Conservation (phyloP, 2,888 invertebrate genomes). For the Diaprepes abbreviatus region DNA sequence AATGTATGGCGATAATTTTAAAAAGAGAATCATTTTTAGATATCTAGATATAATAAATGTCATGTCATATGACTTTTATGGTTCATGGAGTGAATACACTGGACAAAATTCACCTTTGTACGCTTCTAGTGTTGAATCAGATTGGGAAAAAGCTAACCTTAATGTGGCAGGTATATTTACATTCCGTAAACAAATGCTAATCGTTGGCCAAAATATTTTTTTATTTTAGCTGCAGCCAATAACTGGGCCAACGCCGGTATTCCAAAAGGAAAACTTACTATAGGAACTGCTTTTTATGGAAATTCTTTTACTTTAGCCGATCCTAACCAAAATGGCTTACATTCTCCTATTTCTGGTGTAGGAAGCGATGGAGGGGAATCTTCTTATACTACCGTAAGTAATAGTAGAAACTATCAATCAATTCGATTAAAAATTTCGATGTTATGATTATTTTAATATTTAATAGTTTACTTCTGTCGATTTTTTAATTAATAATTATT, state of each 20-base stretch:
- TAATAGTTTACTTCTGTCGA: too few species aligned
- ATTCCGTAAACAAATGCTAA: not conserved
- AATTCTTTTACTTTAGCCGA: slow-evolving; percentile 23
- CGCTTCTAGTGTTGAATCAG: slow-evolving; percentile 57
- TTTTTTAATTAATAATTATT: too few species aligned
- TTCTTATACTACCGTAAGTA: not conserved
- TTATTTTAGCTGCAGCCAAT: slow-evolving; percentile 8
- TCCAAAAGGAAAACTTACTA: slow-evolving; percentile 11
- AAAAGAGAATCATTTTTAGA: too few species aligned
- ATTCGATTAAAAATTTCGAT: too few species aligned
- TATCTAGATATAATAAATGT: slow-evolving; percentile 69
- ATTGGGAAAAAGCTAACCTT: slow-evolving; percentile 5
- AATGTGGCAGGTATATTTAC: slow-evolving; percentile 18
- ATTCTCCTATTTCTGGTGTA: slow-evolving; percentile 2
- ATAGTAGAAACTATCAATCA: too few species aligned
- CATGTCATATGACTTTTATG: slow-evolving; percentile 81
- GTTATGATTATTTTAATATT: too few species aligned
- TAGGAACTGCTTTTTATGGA: slow-evolving; percentile 28
- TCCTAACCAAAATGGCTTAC: not conserved
- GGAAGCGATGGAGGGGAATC: not conserved
- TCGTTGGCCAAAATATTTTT: too few species aligned
- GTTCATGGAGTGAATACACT: slow-evolving; percentile 75
- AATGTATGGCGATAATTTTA: too few species aligned
- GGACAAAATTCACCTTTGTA: slow-evolving; percentile 78
- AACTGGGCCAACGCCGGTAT: slow-evolving; percentile 26